Base-by-base conservation (phyloP, 2,888 invertebrate species). In the Aradus depressus region DNA sequence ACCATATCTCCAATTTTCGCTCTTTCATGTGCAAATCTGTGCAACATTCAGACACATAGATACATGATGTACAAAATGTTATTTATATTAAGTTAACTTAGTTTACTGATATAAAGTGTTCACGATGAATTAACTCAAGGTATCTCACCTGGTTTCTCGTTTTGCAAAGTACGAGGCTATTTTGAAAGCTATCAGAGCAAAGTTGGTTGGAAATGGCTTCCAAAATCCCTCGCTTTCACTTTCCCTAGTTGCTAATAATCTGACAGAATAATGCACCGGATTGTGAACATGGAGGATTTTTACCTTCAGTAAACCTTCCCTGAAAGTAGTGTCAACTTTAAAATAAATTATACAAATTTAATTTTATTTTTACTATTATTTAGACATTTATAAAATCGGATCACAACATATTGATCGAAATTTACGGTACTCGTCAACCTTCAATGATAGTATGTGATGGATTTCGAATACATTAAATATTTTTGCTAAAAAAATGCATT, bases 191-290 rank as follows among this genome's bases (percentile, higher is more conserved):
- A 56, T 26, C 2, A 28, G 18, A 5, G 38, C 21, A 35, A 45
- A 42, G 34, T 44, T 32, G 14, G 31, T 21, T 18, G 41, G 50
- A 12, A 44, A 18, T 19, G 39, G 28, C 12, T 21, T 26, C 52
- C 51, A 53, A n/a, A n/a, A n/a, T 14, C 22, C 26, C 10, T 37
- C 47, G 18, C 6, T 35, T 23, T 41, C 19, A 12, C 12, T 31
- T 16, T 28, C 39, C 32, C 37, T 49, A n/a, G 10, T 39, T 58
- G 53, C 69, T 26, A 76, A 56, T 8, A 80, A 59, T 49, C 78
- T 71, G 0, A 74, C 81, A 12, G 77, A 76, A 61, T 75, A 82
- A 51, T 73, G 72, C 0, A 75, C 75, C 0, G 82, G 80, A 56
- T 76, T 72, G 48, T 75, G 72, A 22, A 79, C 70, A 56, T 72